Base-by-base conservation (phyloP, 2,113 vertebrate genomes). In the Zosterops hypoxanthus region DNA sequence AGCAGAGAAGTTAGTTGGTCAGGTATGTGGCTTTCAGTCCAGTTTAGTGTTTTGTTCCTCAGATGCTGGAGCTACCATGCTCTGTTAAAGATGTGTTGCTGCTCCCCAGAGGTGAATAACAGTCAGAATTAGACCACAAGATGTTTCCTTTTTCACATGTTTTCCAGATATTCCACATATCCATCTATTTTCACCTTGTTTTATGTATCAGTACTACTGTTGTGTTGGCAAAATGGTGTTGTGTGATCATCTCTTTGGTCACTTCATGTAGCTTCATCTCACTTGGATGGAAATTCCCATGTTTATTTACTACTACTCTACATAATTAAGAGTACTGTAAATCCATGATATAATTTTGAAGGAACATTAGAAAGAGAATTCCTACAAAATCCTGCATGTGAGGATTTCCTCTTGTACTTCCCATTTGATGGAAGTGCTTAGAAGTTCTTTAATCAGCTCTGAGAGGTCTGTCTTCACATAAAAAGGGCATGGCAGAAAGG, bases 401-500 rank as follows among this genome's bases (percentile, higher is more conserved):
- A 66, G 16, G 12, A 34, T 73, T 82, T 86, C 3, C 2, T 5
- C 16, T 75, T 65, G 4, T 70, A 22, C 52, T 56, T 94, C 11
- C 10, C 3, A 0, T 50, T 70, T 86, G 12, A 9, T 44, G 17
- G 3, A 5, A 0, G 0, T 72, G 29, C 19, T 47, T 66, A 33
- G 2, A 55, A 66, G 12, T 71, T 79, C 33, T 82, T 75, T 23
- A 44, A 0, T 80, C 12, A 28, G 4, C 24, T 60, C 44, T 69
- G 29, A 34, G 9, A 24, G 2, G 2, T 23, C 12, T 69, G 0
- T 49, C 34, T 56, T 76, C 42, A 71, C 0, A 1, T 7, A 52
- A 50, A 59, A 79, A 23, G 18, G 12, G 46, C 26, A 23, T 26
- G 21, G 21, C 12, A 15, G 46, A 66, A 65, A 46, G 3, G 4